Base-by-base conservation (phyloP, 2,113 vertebrate genomes). In the Eubucco bourcierii region DNA sequence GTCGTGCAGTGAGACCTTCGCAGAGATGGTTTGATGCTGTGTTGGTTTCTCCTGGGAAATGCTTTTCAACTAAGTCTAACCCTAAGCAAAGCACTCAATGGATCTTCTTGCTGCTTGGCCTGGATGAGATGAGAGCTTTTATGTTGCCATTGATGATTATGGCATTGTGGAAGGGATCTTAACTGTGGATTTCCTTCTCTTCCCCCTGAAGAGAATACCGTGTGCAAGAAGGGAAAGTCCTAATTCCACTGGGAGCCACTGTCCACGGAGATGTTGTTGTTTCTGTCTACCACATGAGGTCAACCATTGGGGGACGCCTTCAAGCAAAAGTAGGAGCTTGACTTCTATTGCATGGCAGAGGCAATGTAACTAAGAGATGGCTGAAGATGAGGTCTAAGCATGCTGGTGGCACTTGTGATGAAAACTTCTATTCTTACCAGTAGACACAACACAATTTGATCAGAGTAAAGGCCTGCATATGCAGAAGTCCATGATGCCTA, bases 221-320 rank as follows among this genome's bases (percentile, higher is more conserved):
- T 73, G 95, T 99, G 80, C 99, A 99, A 85, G 99, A 99, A 84
- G 99, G 98, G 31, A 99, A 99, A 92, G 98, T 99, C 20, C 97
- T 98, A 46, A 99, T 99, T 94, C 98, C 98, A 4, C 96, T 99
- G 94, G 98, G 98, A 83, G 98, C 99, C 92, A 99, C 98, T 7
- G 98, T 98, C 25, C 99, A 99, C 70, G 99, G 99, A 61, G 99
- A 99, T 33, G 98, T 99, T 15, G 98, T 99, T 18, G 97, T 99
- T 75, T 99, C 99, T 12, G 98, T 99, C 91, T 99, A 98, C 87
- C 99, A 99, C 84, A 98, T 99, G 98, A 98, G 99, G 90, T 99
- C 99, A 2, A 99, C 98, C 91, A 99, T 99, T 6, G 99, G 99
- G 73, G 99, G 99, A 95, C 98, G 99, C 70, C 98, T 99, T 79